phyloP scores from a whole-genome alignment of 2,888 invertebrate species.

The Imbricaverruca yamaguchii region DNA sequence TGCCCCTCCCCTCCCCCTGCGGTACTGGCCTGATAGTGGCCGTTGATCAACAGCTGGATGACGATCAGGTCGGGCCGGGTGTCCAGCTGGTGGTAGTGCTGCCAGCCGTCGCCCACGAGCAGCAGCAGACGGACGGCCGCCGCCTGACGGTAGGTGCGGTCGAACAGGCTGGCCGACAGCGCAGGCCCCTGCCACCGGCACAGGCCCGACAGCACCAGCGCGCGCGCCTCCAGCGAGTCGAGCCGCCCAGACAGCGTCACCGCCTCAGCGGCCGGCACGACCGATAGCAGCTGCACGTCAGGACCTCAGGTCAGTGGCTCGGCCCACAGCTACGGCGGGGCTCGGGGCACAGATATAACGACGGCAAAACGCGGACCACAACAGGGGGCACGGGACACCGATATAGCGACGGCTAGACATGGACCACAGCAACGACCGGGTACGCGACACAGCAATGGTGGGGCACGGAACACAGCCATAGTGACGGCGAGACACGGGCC shows the following conservation, averaged over 20 bases:
- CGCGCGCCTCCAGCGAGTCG: not conserved
- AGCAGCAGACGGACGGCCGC: not conserved
- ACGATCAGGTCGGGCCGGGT: conserved; percentile 15
- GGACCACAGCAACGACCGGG: not conserved
- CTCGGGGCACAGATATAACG: not conserved
- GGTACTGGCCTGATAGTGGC: conserved; percentile 18
- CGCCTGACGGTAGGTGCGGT: not conserved
- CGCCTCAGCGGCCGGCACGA: not conserved
- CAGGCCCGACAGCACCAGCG: conserved; percentile 19
- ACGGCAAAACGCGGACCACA: not conserved
- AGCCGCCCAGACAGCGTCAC: conserved; percentile 15
- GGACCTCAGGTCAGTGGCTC: no score
- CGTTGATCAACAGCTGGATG: conserved; percentile 16
- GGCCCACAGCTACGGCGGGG: no score
- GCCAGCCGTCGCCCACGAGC: conserved; percentile 18
- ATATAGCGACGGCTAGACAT: no score
- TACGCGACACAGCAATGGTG: not conserved
- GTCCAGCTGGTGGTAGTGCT: conserved; percentile 21
- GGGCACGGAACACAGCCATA: no score
- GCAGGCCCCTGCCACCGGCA: not conserved
- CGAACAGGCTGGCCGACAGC: not conserved
- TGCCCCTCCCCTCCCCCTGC: not conserved
- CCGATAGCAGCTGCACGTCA: not conserved
- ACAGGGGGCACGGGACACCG: not conserved
- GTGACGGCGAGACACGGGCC: no score